Evolutionary conservation across 1,140 invertebrate genomes (phyloP).

Genomic region (Schlechtendalia chinensis): DNA sequence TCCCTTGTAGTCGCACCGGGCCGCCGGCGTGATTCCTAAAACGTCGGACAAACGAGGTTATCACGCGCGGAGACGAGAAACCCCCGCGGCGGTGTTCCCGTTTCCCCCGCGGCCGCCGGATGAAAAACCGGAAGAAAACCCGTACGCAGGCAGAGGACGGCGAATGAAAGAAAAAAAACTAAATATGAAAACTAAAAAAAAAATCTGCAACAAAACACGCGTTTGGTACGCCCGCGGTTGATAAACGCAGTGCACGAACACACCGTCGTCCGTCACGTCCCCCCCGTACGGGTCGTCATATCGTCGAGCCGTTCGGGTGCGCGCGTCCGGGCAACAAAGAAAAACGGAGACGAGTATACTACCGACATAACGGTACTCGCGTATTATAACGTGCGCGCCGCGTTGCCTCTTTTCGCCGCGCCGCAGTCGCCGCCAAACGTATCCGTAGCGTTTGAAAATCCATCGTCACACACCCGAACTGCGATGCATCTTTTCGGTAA

Average conservation of each 20-base stretch:
- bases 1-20: slow-evolving; percentile 49
- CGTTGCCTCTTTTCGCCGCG: neutral
- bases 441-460: neutral
- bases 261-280: slow-evolving; percentile 31
- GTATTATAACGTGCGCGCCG: neutral
- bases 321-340: neutral
- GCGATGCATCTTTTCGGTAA: too few species aligned
- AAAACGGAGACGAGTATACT: slow-evolving; percentile 27
- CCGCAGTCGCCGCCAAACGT: neutral
- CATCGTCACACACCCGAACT: neutral
- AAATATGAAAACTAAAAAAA: too few species aligned
- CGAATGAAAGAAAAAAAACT: too few species aligned
- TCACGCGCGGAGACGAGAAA: too few species aligned
- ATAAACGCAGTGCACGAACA: too few species aligned
- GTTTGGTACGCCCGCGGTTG: too few species aligned
- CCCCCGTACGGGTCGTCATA: slow-evolving; percentile 3
- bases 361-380: slow-evolving; percentile 43
- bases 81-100: too few species aligned
- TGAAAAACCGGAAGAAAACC: too few species aligned
- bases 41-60: neutral
- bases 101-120: too few species aligned
- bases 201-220: too few species aligned
- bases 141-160: too few species aligned
- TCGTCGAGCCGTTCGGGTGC: slow-evolving; percentile 33
- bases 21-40: slow-evolving; percentile 6